Evolutionary conservation across 2,888 invertebrate species (phyloP).

Genomic region (Lasioglossum malachurum): DNA sequence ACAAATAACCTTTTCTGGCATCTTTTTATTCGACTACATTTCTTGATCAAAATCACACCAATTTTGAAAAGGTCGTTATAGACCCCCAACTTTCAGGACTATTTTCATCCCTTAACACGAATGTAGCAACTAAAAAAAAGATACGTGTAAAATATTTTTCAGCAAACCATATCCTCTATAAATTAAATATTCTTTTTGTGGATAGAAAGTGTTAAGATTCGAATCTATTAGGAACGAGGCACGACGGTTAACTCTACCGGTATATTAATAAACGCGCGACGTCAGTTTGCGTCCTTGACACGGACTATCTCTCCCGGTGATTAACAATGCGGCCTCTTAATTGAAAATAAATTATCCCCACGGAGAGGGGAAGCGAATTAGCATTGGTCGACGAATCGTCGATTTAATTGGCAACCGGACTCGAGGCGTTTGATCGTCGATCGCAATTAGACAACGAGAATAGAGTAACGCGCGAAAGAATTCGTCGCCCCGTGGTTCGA

Average conservation of each 20-base stretch:
- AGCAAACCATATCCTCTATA: no score
- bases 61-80: no score
- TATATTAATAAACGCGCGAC: conserved; percentile 29
- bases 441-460: background rate
- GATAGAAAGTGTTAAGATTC: conserved; percentile 20
- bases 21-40: no score
- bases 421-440: background rate
- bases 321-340: conserved; percentile 15
- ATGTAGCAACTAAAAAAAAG: no score
- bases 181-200: no score
- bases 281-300: conserved; percentile 31
- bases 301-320: conserved; percentile 6
- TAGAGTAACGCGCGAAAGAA: background rate
- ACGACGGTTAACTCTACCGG: conserved; percentile 6
- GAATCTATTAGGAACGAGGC: conserved; percentile 20
- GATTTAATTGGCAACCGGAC: background rate
- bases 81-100: no score
- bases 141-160: no score
- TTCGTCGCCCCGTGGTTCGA: background rate
- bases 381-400: conserved; percentile 19
- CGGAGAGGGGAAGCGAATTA: background rate
- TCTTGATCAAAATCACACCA: no score
- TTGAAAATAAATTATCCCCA: conserved; percentile 22
- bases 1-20: no score
- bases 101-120: no score